phyloP scores from a whole-genome alignment of 2,113 vertebrate genomes.

The Nanger granti region DNA sequence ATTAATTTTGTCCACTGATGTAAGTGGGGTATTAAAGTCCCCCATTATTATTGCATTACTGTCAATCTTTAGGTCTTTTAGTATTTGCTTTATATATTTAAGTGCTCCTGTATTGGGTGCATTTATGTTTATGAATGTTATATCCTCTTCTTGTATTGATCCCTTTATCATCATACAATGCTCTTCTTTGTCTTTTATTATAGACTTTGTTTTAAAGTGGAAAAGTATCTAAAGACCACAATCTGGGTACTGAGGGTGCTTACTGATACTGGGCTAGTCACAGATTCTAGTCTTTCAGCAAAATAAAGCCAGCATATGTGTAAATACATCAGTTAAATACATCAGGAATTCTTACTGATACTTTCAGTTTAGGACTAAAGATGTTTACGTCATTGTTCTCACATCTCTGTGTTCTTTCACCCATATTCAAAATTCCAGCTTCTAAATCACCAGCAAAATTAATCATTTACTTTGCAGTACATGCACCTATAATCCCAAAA shows the following conservation, averaged over 20 bases:
- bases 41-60: not conserved
- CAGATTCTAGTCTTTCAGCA: not conserved
- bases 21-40: not conserved
- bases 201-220: not conserved
- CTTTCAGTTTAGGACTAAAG: not conserved
- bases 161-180: not conserved
- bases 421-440: not conserved
- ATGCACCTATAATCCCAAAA: not conserved
- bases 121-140: not conserved
- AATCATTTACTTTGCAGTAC: not conserved
- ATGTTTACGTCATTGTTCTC: not conserved
- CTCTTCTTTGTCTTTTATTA: not conserved
- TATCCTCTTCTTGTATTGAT: not conserved
- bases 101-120: not conserved
- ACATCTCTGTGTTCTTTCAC: not conserved
- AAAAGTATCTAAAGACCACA: not conserved
- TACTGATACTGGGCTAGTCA: not conserved
- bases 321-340: not conserved
- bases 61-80: not conserved
- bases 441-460: not conserved
- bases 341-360: not conserved
- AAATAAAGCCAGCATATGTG: not conserved
- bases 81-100: not conserved
- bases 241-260: not conserved
- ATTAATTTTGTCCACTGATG: not conserved